Base-by-base conservation (phyloP, 2,888 invertebrate genomes). In the Tiliacea citrago region DNA sequence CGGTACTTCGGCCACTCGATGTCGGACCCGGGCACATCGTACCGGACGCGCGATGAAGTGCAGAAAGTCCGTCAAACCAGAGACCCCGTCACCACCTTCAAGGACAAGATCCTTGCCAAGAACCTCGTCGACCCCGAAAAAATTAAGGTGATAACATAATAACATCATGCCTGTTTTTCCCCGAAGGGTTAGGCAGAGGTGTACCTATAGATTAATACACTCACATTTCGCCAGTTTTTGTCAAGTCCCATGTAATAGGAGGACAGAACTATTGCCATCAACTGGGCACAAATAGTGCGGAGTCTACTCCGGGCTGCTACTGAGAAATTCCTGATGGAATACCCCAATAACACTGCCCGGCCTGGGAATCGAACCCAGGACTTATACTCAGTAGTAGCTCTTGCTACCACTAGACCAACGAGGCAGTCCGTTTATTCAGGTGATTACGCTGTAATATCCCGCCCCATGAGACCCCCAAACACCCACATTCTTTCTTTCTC, bases 21-120 rank as follows among this genome's bases (percentile, higher is more conserved):
- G 99, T 99, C 99, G 45, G 99, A 99, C 97, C 99, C 99, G 12
- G 99, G 99, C 75, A 99, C 99, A 0, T 99, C 99, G 93, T 99
- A 98, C 94, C 97, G 76, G 18, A 4, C 79, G 8, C 76, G 76
- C 16, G 76, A 71, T 0, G 76, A 77, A 63, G 72, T 77, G 6
- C 49, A 62, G 45, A 0, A 39, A 10, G 73, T 79, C 2, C 76
- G 76, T 1, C 16, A 62, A 24, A 79, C 62, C 35, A 79, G 24
- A 45, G 76, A 79, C 35, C 76, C 76, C 10, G 71, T 77, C 49
- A 51, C 35, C 10, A 3, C 0, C 35, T 71, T 63, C 72, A 79
- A 8, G 51, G 21, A 72, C 1, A 77, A 58, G 51, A 79, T 77
- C 18, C 2, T 77, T n/a, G 18, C 12, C 10, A 63, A 62, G n/a